Evolutionary conservation across 2,888 invertebrate genomes (phyloP), one percentile per base, ranked within the genome.

Genomic region (Helleia helle): DNA sequence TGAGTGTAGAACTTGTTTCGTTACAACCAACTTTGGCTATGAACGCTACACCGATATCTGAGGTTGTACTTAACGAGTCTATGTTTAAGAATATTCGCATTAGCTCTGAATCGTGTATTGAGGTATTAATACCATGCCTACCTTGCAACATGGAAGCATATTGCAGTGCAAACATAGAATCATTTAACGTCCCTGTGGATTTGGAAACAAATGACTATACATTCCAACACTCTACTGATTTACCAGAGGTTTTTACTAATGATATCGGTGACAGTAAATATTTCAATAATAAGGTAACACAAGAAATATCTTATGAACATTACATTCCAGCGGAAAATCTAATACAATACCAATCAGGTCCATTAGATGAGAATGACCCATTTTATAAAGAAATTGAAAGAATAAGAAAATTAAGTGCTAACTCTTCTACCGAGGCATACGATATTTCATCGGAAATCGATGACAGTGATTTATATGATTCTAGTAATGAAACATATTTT

Each of bases 1-100:
- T 95, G 91, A 87, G 88, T 46, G 64, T 66, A 51, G 83, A 90
- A 51, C 64, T 90, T 26, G 68, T 86, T 57, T 58, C 68, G 44
- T 62, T 91, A 47, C 86, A 89, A 62, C 72, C 88, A 48, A 72
- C 85, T 48, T 52, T 71, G 18, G 59, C 50, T 38, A 51, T 68
- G 45, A 74, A 72, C 39, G 63, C 62, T 7, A 58, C 65, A 2
- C 51, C 49, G 6, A 52, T 54, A 12, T 39, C 65, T 4, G 62
- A 66, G 26, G 58, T 36, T 34, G 59, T 58, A 1, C 43, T 64
- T 4, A 60, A 44, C 44, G 69, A 66, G 49, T 46, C 59, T 8
- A 15, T 36, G 15, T 24, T 36, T 8, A 36, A 14, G 13, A 36
- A 26, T 24, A 7, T 36, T n/a, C 36, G 12, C 7, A 34, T 34